Conservation (phyloP, 53 echinoderm and acorn worm species). For the Holothuria leucospilota region DNA sequence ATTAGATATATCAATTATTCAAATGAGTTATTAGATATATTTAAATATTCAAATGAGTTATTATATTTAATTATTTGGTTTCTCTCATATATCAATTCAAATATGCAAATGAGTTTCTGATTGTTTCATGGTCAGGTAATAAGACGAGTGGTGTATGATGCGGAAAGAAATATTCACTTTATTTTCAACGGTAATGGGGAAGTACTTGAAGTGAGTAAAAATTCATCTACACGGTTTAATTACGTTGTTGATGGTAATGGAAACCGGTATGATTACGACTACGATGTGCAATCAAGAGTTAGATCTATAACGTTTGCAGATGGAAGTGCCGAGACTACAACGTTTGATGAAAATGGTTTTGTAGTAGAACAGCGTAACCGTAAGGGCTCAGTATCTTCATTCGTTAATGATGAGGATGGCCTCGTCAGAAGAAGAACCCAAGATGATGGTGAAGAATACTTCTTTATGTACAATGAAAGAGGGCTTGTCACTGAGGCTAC, state of each 20-base stretch:
- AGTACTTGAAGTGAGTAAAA: not conserved
- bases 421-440: slow-evolving; percentile 27
- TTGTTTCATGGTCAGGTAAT: not conserved
- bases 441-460: slow-evolving; percentile 16
- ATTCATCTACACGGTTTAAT: not conserved
- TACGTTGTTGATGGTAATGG: slow-evolving; percentile 54
- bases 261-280: slow-evolving; percentile 28
- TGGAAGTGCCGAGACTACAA: slow-evolving; percentile 39
- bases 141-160: not conserved
- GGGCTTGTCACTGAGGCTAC: slow-evolving; percentile 64
- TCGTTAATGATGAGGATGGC: slow-evolving; percentile 45
- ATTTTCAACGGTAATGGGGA: slow-evolving; percentile 21
- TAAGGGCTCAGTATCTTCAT: slow-evolving; percentile 20
- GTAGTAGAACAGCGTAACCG: slow-evolving; percentile 27
- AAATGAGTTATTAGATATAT: too few relatives aligned
- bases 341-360: slow-evolving; percentile 54
- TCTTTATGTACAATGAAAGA: slow-evolving; percentile 53
- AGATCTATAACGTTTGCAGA: slow-evolving; percentile 36
- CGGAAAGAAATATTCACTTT: slow-evolving; percentile 5
- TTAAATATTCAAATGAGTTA: too few relatives aligned
- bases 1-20: too few relatives aligned
- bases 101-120: not conserved
- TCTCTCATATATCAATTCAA: too few relatives aligned
- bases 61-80: too few relatives aligned
- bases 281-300: slow-evolving; percentile 11